phyloP scores from a whole-genome alignment of 23 tunicate genomes.

The Phallusia fumigata region DNA sequence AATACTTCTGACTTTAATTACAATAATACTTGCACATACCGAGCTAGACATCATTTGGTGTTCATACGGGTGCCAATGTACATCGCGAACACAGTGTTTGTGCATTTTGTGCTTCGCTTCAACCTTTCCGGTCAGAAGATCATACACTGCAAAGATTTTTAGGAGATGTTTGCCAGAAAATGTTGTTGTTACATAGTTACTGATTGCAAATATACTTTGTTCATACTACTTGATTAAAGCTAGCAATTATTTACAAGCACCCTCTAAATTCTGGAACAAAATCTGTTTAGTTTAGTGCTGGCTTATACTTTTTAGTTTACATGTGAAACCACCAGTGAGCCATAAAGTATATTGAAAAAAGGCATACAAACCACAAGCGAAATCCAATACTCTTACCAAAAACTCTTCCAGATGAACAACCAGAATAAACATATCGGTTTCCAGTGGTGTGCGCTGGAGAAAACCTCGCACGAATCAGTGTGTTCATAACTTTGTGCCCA shows the following conservation, averaged over 20 bases:
- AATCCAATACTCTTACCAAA: constrained; percentile 17
- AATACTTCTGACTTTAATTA: too few relatives aligned
- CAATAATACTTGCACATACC: not conserved
- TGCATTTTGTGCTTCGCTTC: constrained; percentile 39
- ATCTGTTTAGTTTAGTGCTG: too few relatives aligned
- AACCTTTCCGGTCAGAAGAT: constrained; percentile 67
- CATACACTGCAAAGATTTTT: constrained; percentile 52
- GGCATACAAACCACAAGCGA: too few relatives aligned
- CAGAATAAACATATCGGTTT: constrained; percentile 63
- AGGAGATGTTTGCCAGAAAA: too few relatives aligned
- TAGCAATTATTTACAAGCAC: too few relatives aligned
- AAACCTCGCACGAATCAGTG: constrained; percentile 78
- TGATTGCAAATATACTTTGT: too few relatives aligned
- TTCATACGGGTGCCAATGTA: constrained; percentile 74
- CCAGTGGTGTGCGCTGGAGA: constrained; percentile 70
- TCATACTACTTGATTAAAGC: too few relatives aligned
- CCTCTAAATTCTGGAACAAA: too few relatives aligned
- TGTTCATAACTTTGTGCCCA: constrained; percentile 58
- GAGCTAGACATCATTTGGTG: constrained; percentile 58
- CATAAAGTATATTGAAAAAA: too few relatives aligned
- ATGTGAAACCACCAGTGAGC: too few relatives aligned
- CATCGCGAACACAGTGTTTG: constrained; percentile 68
- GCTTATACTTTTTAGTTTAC: too few relatives aligned
- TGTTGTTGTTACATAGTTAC: too few relatives aligned
- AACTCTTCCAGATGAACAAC: constrained; percentile 56